phyloP scores from a whole-genome alignment of 1,140 invertebrate genomes.

The Drosophila aff. region DNA sequence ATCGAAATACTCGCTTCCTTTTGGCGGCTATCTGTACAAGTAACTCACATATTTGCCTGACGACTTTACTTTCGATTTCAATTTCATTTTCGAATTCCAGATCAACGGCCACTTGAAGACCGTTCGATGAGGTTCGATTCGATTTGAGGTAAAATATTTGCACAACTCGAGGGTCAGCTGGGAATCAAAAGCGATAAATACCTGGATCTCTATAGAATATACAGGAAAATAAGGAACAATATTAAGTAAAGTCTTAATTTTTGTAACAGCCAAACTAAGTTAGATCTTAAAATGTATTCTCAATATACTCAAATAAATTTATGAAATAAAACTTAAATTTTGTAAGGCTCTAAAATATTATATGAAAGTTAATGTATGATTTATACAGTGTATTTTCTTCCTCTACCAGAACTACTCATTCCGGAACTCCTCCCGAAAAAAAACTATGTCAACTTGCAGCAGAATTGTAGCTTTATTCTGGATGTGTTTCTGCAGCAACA shows the following conservation, averaged over 20 bases:
- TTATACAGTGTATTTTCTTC: not conserved
- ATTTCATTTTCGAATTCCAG: constrained; percentile 40
- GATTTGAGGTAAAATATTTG: constrained; percentile 66
- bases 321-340: not conserved
- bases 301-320: not conserved
- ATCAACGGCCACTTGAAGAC: constrained; percentile 25
- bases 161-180: constrained; percentile 70
- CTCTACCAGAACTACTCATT: not conserved
- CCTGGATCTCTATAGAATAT: not conserved
- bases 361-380: too few relatives aligned
- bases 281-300: not conserved
- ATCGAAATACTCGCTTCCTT: constrained; percentile 53
- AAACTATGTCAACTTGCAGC: constrained; percentile 28
- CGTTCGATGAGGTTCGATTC: constrained; percentile 7
- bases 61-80: constrained; percentile 71
- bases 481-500: constrained; percentile 18
- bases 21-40: constrained; percentile 16
- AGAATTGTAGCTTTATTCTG: constrained; percentile 8
- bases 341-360: not conserved
- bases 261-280: not conserved
- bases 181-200: not conserved
- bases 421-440: constrained; percentile 17
- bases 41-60: constrained; percentile 53
- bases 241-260: not conserved
- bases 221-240: not conserved